Conservation (phyloP, 2,797 vertebrate genomes). For the Melanotaenia pygmaea region DNA sequence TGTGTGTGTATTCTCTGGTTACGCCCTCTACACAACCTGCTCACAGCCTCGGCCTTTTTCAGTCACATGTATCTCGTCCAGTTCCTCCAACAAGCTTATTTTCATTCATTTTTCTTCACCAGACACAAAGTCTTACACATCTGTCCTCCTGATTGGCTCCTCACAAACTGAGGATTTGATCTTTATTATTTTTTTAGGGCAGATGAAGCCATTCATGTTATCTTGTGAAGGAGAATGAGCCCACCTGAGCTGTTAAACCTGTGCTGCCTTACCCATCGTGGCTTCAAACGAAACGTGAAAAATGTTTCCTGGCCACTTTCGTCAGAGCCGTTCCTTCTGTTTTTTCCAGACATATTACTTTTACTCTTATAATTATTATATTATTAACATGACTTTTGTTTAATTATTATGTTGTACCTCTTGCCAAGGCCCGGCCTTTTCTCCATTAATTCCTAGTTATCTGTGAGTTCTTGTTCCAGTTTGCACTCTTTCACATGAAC, state of each 20-base stretch:
- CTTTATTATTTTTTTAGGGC: not conserved
- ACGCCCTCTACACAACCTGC: not conserved
- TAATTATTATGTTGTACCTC: slow-evolving; percentile 64
- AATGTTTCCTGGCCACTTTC: too few relatives aligned
- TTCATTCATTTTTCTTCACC: not conserved
- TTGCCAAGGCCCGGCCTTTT: slow-evolving; percentile 47
- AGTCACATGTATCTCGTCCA: slow-evolving; percentile 14
- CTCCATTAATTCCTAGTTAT: slow-evolving; percentile 47
- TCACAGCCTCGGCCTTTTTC: slow-evolving; percentile 2
- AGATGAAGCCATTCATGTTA: slow-evolving; percentile 5
- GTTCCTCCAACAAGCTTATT: not conserved
- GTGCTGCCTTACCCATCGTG: slow-evolving; percentile 50
- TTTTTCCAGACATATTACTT: slow-evolving; percentile 75
- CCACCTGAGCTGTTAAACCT: slow-evolving; percentile 32
- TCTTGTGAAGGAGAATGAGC: slow-evolving; percentile 1
- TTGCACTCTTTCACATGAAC: slow-evolving; percentile 58
- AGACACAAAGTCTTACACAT: not conserved
- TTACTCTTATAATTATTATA: slow-evolving; percentile 76
- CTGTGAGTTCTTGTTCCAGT: slow-evolving; percentile 49
- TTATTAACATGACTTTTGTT: slow-evolving; percentile 72
- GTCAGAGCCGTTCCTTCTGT: slow-evolving; percentile 58
- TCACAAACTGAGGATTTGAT: not conserved
- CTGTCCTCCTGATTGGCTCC: not conserved
- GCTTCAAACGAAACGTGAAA: slow-evolving; percentile 14
- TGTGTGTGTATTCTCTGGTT: slow-evolving; percentile 4